Evolutionary conservation across 2,888 invertebrate genomes (phyloP).

Genomic region (Acholoe squamosa): DNA sequence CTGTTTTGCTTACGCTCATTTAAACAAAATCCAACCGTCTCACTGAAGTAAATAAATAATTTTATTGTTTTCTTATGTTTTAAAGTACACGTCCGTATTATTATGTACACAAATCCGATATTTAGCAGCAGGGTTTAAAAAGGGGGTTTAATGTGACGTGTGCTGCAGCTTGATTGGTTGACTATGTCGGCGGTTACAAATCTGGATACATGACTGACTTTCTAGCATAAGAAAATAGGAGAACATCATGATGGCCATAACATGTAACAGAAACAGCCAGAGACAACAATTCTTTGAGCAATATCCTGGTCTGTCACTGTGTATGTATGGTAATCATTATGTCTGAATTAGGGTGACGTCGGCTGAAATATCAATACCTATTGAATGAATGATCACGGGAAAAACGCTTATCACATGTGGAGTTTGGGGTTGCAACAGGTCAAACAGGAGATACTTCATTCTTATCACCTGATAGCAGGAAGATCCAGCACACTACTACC

Average conservation of each 20-base stretch:
- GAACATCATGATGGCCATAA: background rate
- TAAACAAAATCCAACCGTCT: background rate
- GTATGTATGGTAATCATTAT: slow-evolving; percentile 9
- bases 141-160: background rate
- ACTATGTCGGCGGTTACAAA: background rate
- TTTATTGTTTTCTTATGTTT: slow-evolving; percentile 28
- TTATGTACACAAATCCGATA: slow-evolving; percentile 43
- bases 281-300: slow-evolving; percentile 33
- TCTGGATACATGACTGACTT: background rate
- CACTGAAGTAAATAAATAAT: slow-evolving; percentile 48
- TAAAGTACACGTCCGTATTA: slow-evolving; percentile 30
- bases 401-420: slow-evolving; percentile 40
- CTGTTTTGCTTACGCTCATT: background rate
- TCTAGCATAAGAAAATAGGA: slow-evolving; percentile 47
- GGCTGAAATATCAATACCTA: background rate
- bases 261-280: background rate
- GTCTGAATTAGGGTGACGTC: background rate
- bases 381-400: slow-evolving; percentile 35
- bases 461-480: slow-evolving; percentile 14
- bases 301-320: slow-evolving; percentile 38
- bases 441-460: background rate
- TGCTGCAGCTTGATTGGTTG: background rate
- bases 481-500: background rate
- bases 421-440: background rate
- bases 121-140: background rate